Evolutionary conservation across 2,888 invertebrate genomes (phyloP), one percentile per base, ranked within the genome.

Genomic region (Apeira syringaria): DNA sequence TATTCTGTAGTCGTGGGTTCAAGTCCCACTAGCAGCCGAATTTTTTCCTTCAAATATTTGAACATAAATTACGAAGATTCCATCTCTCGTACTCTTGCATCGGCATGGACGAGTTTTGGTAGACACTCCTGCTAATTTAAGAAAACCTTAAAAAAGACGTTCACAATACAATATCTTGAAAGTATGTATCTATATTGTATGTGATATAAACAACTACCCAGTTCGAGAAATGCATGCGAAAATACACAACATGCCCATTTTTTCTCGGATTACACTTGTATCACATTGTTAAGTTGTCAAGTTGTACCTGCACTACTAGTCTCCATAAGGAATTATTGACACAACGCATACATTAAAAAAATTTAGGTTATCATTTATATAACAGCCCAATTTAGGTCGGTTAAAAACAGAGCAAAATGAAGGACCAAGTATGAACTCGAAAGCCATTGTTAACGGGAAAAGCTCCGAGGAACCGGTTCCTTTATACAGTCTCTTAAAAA

Each of bases 361-460:
- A n/a, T n/a, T n/a, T n/a, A n/a, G n/a, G n/a, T n/a, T n/a, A n/a
- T n/a, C n/a, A n/a, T n/a, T n/a, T n/a, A n/a, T n/a, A n/a, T n/a
- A n/a, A n/a, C n/a, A n/a, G n/a, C n/a, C n/a, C n/a, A n/a, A n/a
- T n/a, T n/a, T n/a, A n/a, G n/a, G n/a, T n/a, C n/a, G n/a, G n/a
- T n/a, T n/a, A n/a, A n/a, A n/a, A n/a, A n/a, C n/a, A n/a, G n/a
- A n/a, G n/a, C n/a, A 44, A 52, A 47, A 42, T 56, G 40, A 50
- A 60, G 63, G 63, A 60, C 12, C 13, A 61, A 74, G 74, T 66
- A 68, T 68, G 69, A 68, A 61, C 64, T 60, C 42, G 50, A 62
- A 61, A n/a, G n/a, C n/a, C n/a, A n/a, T n/a, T 71, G 58, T 64
- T 77, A 77, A 79, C 74, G 74, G 74, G 66, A n/a, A n/a, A n/a